phyloP scores from a whole-genome alignment of 2,113 vertebrate genomes.

The Rhizomys pruinosus region DNA sequence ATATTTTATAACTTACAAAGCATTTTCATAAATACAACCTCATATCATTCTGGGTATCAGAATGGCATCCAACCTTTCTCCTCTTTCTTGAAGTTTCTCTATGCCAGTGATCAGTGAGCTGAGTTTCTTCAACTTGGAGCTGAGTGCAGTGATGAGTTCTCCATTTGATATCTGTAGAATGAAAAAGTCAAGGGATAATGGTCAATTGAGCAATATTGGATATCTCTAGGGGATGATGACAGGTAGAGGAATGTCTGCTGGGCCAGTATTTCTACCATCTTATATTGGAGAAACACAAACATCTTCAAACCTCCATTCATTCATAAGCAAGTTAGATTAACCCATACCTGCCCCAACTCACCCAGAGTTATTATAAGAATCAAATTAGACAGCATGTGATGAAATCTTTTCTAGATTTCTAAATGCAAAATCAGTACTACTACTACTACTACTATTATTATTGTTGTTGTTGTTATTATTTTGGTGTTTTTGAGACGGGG shows the following conservation, averaged over 20 bases:
- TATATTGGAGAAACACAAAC: neutral
- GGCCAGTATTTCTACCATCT: neutral
- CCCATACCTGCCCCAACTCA: neutral
- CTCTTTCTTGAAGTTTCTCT: neutral
- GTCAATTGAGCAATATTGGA: neutral
- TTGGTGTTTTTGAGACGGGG: too few relatives aligned
- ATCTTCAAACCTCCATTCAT: neutral
- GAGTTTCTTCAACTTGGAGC: neutral
- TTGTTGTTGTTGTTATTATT: too few relatives aligned
- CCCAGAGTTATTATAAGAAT: neutral
- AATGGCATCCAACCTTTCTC: neutral
- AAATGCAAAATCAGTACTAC: conserved; percentile 8
- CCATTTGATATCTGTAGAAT: neutral
- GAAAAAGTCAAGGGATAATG: neutral
- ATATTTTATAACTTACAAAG: neutral
- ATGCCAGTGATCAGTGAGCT: neutral
- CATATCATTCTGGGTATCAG: neutral
- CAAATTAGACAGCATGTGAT: neutral
- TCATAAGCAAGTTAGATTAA: neutral
- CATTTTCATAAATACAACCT: neutral
- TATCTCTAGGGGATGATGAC: neutral
- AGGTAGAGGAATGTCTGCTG: neutral
- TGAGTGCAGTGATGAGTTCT: neutral
- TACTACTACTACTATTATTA: too few relatives aligned
- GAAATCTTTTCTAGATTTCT: neutral